Conservation (phyloP, 2,113 vertebrate species). For the Carassius carassius region DNA sequence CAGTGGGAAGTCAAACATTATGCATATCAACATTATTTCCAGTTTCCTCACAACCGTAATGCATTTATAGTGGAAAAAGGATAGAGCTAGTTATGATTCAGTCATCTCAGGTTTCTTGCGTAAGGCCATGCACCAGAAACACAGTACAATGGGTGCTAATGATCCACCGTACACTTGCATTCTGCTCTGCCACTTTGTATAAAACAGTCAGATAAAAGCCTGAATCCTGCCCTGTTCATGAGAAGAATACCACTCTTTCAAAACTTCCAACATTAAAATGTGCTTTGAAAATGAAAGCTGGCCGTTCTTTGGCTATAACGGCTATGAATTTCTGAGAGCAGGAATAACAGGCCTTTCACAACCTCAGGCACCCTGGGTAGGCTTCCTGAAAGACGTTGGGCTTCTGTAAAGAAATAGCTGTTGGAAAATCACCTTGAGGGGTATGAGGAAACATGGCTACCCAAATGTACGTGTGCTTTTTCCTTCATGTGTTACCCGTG, state of each 20-base stretch:
- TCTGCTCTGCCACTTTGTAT: constrained; percentile 24
- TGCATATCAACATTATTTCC: constrained; percentile 4
- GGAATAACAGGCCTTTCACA: constrained; percentile 24
- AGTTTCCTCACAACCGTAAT: background rate
- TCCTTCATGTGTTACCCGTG: constrained; percentile 65
- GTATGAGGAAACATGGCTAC: constrained; percentile 5
- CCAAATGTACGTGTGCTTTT: background rate
- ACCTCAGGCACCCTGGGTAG: background rate
- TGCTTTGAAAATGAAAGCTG: constrained; percentile 16
- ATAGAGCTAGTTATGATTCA: constrained; percentile 12
- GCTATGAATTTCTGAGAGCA: constrained; percentile 21
- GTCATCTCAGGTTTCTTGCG: constrained; percentile 19
- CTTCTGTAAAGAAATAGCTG: constrained; percentile 14
- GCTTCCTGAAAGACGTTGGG: constrained; percentile 26
- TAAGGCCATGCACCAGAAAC: constrained; percentile 7
- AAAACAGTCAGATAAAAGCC: constrained; percentile 6
- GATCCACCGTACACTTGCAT: constrained; percentile 40
- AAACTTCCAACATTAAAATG: constrained; percentile 19
- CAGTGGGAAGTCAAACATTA: background rate
- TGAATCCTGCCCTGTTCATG: background rate
- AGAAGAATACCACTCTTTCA: constrained; percentile 11
- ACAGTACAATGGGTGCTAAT: constrained; percentile 20
- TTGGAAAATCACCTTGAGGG: constrained; percentile 29
- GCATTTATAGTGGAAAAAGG: background rate
- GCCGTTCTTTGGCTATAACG: constrained; percentile 7